Evolutionary conservation across 2,797 vertebrate genomes (phyloP).

Genomic region (Darevskia mixta): DNA sequence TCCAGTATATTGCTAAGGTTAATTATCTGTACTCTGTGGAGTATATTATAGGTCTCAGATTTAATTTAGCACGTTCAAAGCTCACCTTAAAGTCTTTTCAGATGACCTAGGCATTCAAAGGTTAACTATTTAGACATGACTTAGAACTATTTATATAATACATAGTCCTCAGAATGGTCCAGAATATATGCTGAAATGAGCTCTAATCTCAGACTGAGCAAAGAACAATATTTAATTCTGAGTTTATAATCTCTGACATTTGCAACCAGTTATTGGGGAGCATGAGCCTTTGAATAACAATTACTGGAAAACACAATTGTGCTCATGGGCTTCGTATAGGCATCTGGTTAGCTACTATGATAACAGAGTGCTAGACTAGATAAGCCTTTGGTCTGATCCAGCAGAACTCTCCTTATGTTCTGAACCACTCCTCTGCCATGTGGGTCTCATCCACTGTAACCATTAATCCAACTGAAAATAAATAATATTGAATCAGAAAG

Average conservation of each 20-base stretch:
- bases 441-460: neutral
- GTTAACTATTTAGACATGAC: neutral
- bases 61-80: slow-evolving; percentile 14
- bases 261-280: too few species aligned
- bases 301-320: too few species aligned
- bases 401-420: too few species aligned
- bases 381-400: too few species aligned
- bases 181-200: neutral
- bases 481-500: neutral
- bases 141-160: neutral
- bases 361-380: too few species aligned
- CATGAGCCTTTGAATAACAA: too few species aligned
- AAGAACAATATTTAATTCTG: neutral
- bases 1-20: slow-evolving; percentile 10
- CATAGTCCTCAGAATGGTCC: neutral
- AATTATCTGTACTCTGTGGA: slow-evolving; percentile 11
- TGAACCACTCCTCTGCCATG: neutral
- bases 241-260: neutral
- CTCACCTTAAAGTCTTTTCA: neutral
- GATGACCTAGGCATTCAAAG: neutral
- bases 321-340: too few species aligned
- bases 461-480: too few species aligned
- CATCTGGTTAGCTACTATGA: too few species aligned
- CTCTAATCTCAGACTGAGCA: neutral
- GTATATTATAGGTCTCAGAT: slow-evolving; percentile 24